phyloP scores from a whole-genome alignment of 2,888 invertebrate species.

The Osmoderma eremita region DNA sequence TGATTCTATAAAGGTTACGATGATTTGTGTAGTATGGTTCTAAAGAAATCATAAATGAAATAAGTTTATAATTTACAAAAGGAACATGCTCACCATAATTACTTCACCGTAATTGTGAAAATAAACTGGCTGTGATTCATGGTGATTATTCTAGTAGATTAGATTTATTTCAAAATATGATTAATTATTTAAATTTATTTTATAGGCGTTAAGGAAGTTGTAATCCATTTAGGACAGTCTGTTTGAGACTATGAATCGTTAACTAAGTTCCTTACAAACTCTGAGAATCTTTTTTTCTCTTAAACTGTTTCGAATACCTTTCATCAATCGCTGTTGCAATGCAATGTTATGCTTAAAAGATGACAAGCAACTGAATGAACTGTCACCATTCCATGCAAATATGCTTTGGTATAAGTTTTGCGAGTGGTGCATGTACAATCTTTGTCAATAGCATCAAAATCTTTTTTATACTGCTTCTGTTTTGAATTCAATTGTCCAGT shows the following conservation, averaged over 20 bases:
- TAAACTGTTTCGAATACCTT: conserved; percentile 84
- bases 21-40: too few relatives aligned
- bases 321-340: conserved; percentile 90
- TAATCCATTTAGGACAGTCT: conserved; percentile 85
- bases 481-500: conserved; percentile 88
- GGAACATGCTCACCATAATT: too few relatives aligned
- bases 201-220: conserved; percentile 81
- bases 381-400: conserved; percentile 88
- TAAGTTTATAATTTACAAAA: too few relatives aligned
- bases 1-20: too few relatives aligned
- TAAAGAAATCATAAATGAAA: too few relatives aligned
- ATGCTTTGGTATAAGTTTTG: conserved; percentile 86
- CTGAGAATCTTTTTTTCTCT: conserved; percentile 79
- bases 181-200: conserved; percentile 64
- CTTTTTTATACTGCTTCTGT: conserved; percentile 78
- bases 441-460: conserved; percentile 86
- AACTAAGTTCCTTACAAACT: conserved; percentile 86
- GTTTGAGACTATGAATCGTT: conserved; percentile 73
- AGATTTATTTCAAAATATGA: conserved; percentile 19
- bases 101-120: too few relatives aligned
- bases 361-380: conserved; percentile 85
- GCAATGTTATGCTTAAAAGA: conserved; percentile 84
- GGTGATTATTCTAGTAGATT: not conserved
- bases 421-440: conserved; percentile 91
- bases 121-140: too few relatives aligned